Percentiles rank a stretch among this genome's conserved stretches.
Evolutionary conservation across 2,797 vertebrate genomes (phyloP).

Genomic region (Scolopax bukidnonensis): DNA sequence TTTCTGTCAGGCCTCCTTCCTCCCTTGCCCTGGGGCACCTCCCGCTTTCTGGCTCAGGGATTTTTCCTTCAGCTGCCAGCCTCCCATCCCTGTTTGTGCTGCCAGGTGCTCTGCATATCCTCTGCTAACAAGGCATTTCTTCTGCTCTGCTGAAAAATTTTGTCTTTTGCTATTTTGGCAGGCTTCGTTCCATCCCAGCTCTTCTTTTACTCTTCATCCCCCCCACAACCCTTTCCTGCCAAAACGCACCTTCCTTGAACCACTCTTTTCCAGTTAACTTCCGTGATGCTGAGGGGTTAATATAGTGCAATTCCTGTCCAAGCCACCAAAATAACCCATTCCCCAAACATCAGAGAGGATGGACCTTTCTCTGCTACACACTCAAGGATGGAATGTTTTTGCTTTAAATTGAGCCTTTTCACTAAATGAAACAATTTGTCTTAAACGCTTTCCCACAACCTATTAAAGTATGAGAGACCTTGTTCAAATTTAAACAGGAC

Average conservation of each 20-base stretch:
- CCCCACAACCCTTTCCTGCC: neutral
- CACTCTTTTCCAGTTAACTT: neutral
- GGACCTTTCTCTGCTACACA: neutral
- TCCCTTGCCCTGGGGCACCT: fast-evolving
- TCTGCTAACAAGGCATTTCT: neutral
- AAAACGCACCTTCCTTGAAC: neutral
- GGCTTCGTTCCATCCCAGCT: neutral
- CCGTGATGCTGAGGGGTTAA: neutral
- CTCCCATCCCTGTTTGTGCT: fast-evolving
- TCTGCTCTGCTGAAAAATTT: constrained; percentile 4
- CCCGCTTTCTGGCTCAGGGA: neutral
- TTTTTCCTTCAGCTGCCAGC: neutral
- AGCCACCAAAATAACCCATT: neutral
- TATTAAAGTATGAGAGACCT: neutral
- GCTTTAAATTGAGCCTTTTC: neutral
- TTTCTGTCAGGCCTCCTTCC: neutral
- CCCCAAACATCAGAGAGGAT: neutral
- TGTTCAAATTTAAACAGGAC: neutral
- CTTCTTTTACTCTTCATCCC: neutral
- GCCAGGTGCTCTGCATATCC: neutral
- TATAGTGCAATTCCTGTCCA: fast-evolving
- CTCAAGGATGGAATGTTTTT: neutral
- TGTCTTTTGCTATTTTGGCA: neutral
- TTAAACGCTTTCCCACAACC: neutral
- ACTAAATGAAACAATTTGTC: neutral